Evolutionary conservation across 1,140 invertebrate species (phyloP), one percentile per base, ranked within the genome.

Genomic region (Ridgeia piscesae): DNA sequence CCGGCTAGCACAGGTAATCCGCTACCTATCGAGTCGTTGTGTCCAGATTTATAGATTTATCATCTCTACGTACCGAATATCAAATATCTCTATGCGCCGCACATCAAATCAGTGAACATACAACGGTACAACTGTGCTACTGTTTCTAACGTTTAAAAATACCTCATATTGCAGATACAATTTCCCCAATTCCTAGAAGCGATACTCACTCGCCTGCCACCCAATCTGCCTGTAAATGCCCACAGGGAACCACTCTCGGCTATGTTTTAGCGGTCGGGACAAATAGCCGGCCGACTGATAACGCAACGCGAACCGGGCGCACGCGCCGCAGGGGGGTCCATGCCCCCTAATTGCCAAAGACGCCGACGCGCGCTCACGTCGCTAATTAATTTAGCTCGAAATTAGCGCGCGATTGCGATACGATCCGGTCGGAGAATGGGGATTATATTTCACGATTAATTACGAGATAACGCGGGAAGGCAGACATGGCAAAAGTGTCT

Each of bases 391-490:
- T 77, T 77, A 77, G 58, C 58, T 21, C 2, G 58, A 77, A 77
- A 77, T 77, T 77, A 77, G 58, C 58, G 58, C 58, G 58, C 58
- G 58, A 77, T 77, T 77, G 58, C 58, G 58, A 77, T 77, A 77
- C 17, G 58, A 77, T 77, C 58, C 58, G 17, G 58, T 17, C 0
- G 58, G 58, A 77, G 58, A 77, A 77, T 21, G 17, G 2, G 58
- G 58, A 31, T 77, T 77, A 77, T 77, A 31, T 77, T 77, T 77
- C 58, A 77, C 58, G 58, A 77, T 77, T 77, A 77, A 77, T 77
- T 77, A 77, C 58, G 58, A 77, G 58, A 77, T 77, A 77, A 21
- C 58, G 27, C 58, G 2, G 27, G 17, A 21, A 77, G 58, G 58
- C 58, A 77, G 58, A 77, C 58, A 4, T 77, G 58, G 11, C 58